Evolutionary conservation across 1,140 invertebrate genomes (phyloP).

Genomic region (Zaprionus camerounensis): DNA sequence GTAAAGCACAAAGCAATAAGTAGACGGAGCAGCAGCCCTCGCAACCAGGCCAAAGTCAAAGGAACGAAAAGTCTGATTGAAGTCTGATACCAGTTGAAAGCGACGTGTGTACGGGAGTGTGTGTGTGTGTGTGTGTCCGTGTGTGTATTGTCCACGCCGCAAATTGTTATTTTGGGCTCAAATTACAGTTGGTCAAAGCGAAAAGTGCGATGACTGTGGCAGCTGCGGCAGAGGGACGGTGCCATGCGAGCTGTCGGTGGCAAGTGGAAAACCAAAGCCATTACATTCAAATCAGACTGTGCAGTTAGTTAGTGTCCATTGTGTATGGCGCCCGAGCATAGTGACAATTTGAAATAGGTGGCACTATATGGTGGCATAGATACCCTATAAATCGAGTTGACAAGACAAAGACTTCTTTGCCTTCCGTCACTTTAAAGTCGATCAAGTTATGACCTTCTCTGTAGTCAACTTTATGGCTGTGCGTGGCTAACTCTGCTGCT

Average conservation of each 20-base stretch:
- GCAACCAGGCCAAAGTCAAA: constrained; percentile 50
- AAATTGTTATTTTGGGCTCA: constrained; percentile 50
- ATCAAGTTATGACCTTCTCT: too few relatives aligned
- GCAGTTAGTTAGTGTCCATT: constrained; percentile 80
- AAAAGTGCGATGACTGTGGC: constrained; percentile 15
- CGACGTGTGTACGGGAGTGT: neutral
- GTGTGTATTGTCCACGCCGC: constrained; percentile 19
- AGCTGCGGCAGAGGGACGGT: neutral
- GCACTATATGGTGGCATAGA: neutral
- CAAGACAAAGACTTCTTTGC: too few relatives aligned
- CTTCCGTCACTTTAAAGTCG: too few relatives aligned
- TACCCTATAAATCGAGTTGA: neutral
- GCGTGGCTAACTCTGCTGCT: neutral
- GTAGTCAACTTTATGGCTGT: neutral
- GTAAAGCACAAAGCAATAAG: constrained; percentile 62
- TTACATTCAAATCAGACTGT: constrained; percentile 78
- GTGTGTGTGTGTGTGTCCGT: neutral
- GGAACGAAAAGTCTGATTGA: constrained; percentile 63
- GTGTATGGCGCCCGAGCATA: constrained; percentile 36
- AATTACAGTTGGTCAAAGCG: constrained; percentile 47
- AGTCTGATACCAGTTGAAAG: constrained; percentile 37
- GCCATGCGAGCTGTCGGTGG: neutral
- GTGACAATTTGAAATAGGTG: neutral
- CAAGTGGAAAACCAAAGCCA: constrained; percentile 54
- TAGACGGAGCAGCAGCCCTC: constrained; percentile 47